Evolutionary conservation across 2,797 vertebrate genomes (phyloP).

Genomic region (Paedocypris micromegethes): DNA sequence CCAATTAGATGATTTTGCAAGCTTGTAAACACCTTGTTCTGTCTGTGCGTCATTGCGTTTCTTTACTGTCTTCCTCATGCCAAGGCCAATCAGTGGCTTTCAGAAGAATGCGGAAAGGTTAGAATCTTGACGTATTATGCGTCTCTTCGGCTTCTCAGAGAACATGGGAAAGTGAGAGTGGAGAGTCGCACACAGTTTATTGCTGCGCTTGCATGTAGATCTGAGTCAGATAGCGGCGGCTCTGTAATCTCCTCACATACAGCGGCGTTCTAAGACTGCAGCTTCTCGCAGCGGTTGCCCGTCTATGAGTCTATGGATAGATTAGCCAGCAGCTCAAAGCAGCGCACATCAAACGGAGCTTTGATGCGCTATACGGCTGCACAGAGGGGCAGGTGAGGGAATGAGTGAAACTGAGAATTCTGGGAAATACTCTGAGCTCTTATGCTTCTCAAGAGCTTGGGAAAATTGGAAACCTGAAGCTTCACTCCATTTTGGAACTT

Average conservation of each 20-base stretch:
- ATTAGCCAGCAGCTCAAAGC: conserved; percentile 63
- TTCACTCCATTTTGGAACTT: conserved; percentile 1
- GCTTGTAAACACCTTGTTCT: no score
- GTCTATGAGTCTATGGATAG: conserved; percentile 43
- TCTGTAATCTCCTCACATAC: conserved; percentile 19
- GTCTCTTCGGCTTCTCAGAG: conserved; percentile 18
- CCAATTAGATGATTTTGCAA: no score
- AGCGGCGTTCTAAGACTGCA: conserved; percentile 13
- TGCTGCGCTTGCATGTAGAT: conserved; percentile 29
- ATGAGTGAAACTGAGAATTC: conserved; percentile 23
- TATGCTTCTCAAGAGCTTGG: conserved; percentile 22
- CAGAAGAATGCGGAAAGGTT: no score
- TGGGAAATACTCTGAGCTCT: conserved; percentile 33
- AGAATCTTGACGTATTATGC: background rate
- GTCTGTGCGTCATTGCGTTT: no score
- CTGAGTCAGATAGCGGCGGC: conserved; percentile 18
- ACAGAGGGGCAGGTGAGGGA: conserved; percentile 20
- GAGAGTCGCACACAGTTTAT: conserved; percentile 24
- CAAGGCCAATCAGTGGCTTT: no score
- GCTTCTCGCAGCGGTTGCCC: conserved; percentile 24
- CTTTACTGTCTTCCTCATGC: no score
- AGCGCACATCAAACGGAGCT: conserved; percentile 48
- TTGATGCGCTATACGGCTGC: conserved; percentile 36
- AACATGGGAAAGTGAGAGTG: conserved; percentile 9
- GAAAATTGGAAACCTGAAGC: conserved; percentile 17